phyloP scores from a whole-genome alignment of 2,113 vertebrate genomes.

The Phainopepla nitens region DNA sequence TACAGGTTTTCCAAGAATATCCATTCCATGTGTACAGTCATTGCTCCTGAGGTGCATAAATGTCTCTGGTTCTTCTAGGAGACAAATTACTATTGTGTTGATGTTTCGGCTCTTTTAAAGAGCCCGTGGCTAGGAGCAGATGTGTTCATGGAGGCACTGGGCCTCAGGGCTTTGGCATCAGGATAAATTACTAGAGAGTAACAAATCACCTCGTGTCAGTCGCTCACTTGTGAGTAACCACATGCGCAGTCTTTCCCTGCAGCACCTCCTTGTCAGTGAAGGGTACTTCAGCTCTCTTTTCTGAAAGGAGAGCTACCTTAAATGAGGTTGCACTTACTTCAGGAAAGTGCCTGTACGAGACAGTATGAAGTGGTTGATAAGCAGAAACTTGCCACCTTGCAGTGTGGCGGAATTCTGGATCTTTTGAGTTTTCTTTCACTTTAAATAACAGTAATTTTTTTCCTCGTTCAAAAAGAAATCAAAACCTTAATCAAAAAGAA shows the following conservation, averaged over 20 bases:
- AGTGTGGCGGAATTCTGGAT: background rate
- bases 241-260: background rate
- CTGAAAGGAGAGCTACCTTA: background rate
- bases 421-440: background rate
- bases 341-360: background rate
- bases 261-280: background rate
- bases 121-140: background rate
- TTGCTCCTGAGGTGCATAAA: slow-evolving; percentile 22
- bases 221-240: background rate
- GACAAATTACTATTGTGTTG: background rate
- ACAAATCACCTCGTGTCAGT: background rate
- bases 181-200: background rate
- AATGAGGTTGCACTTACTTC: background rate
- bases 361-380: background rate
- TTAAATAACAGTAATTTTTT: background rate
- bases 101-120: background rate
- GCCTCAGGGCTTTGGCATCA: background rate
- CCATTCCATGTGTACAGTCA: background rate
- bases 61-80: background rate
- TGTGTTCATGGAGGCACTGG: background rate
- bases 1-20: background rate
- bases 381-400: background rate
- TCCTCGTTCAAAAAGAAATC: background rate
- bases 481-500: background rate
- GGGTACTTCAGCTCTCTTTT: background rate